phyloP scores from a whole-genome alignment of 1,140 invertebrate genomes.

The Leptonema lineaticorne region DNA sequence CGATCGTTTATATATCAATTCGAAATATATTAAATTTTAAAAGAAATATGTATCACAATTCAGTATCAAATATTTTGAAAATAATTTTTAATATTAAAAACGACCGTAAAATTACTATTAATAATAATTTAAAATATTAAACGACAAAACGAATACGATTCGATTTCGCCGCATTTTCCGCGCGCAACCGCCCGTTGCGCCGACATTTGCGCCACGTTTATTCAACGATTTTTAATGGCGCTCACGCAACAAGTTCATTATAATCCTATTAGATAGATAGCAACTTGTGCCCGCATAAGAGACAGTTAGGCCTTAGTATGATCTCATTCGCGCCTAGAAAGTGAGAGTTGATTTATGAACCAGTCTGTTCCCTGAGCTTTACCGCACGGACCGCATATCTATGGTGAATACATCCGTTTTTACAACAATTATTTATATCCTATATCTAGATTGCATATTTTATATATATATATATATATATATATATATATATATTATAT shows the following conservation, averaged over 20 bases:
- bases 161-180: too few species aligned
- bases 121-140: too few species aligned
- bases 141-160: too few species aligned
- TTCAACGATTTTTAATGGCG: neutral
- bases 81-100: too few species aligned
- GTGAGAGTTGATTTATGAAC: constrained; percentile 25
- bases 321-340: constrained; percentile 21
- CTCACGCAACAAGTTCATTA: neutral
- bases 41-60: too few species aligned
- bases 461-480: neutral
- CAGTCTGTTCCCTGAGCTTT: constrained; percentile 13
- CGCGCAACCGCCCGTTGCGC: too few species aligned
- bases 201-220: neutral
- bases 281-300: neutral
- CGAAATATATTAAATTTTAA: too few species aligned
- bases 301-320: neutral
- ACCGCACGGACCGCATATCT: neutral
- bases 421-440: neutral
- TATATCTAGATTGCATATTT: neutral
- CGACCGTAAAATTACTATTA: too few species aligned
- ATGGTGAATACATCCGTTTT: constrained; percentile 12
- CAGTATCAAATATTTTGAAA: too few species aligned
- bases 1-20: too few species aligned
- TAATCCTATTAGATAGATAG: neutral
- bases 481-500: neutral